These are phyloP conservation scores for Planiliza haematocheilus DNA, from an alignment of 2,113 vertebrate genomes.

Conservation along the genomic window DNA sequence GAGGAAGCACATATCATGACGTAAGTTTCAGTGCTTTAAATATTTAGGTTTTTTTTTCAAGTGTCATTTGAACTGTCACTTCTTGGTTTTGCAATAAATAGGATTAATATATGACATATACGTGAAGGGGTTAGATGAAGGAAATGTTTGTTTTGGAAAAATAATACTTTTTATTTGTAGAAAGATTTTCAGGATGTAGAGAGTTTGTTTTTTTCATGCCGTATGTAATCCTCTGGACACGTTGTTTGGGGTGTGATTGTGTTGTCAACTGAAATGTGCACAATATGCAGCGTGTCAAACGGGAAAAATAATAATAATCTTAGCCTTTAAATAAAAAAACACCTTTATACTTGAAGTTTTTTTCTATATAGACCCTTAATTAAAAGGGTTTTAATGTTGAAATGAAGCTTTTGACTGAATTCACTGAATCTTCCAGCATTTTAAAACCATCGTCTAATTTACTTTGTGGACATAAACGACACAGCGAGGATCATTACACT, in stretches of 20 bases:
- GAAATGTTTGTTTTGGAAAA: neutral
- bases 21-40: constrained; percentile 38
- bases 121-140: constrained; percentile 4
- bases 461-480: constrained; percentile 35
- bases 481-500: constrained; percentile 5
- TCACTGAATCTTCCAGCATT: constrained; percentile 51
- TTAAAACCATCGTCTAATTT: constrained; percentile 39
- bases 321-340: constrained; percentile 36
- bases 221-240: no score
- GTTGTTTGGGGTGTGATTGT: neutral
- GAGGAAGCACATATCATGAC: constrained; percentile 11
- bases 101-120: neutral
- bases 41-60: constrained; percentile 10
- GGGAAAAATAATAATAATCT: constrained; percentile 8
- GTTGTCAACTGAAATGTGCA: neutral
- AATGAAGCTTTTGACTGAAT: neutral
- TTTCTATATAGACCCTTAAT: constrained; percentile 8
- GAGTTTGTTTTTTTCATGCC: constrained; percentile 10
- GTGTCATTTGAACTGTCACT: neutral
- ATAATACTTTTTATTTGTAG: constrained; percentile 1
- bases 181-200: constrained; percentile 5
- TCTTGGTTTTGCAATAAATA: constrained; percentile 5
- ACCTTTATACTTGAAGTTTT: constrained; percentile 43
- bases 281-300: constrained; percentile 29
- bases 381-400: constrained; percentile 31